These are phyloP conservation scores for Heliconius ethilla DNA, from an alignment of 2,888 invertebrate species.

Conservation along the genomic window DNA sequence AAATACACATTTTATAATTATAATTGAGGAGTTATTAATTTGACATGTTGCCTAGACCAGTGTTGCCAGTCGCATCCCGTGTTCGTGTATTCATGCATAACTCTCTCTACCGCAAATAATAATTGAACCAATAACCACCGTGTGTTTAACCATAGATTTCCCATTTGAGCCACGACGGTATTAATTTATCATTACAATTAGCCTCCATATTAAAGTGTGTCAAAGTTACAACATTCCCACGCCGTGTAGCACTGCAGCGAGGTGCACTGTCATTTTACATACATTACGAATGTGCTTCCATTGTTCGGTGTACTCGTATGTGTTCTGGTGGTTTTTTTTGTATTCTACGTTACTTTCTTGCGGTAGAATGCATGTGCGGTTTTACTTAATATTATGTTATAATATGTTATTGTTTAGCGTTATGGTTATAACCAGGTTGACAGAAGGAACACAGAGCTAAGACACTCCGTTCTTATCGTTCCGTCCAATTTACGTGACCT, in stretches of 20 bases:
- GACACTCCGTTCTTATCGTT: background rate
- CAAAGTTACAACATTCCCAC: constrained; percentile 27
- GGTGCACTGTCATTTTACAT: constrained; percentile 20
- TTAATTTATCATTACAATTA: constrained; percentile 1
- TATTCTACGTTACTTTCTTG: background rate
- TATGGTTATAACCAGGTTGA: background rate
- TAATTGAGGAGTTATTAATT: too few relatives aligned
- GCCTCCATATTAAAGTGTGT: constrained; percentile 18
- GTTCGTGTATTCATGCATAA: too few relatives aligned
- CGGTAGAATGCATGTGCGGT: background rate
- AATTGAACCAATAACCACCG: background rate
- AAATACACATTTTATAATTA: too few relatives aligned
- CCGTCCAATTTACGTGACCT: background rate
- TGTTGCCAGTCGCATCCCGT: too few relatives aligned
- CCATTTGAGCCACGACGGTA: background rate
- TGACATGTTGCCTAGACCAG: too few relatives aligned
- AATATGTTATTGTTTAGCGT: background rate
- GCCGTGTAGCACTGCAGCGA: background rate
- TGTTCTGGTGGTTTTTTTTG: background rate
- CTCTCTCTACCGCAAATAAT: too few relatives aligned
- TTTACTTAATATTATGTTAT: background rate
- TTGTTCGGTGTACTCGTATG: constrained; percentile 16
- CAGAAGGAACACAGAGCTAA: background rate
- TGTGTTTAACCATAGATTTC: background rate
- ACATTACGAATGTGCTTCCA: constrained; percentile 16